Evolutionary conservation across 2,113 vertebrate genomes (phyloP), one percentile per base, ranked within the genome.

Genomic region (Ptilonorhynchus violaceus): DNA sequence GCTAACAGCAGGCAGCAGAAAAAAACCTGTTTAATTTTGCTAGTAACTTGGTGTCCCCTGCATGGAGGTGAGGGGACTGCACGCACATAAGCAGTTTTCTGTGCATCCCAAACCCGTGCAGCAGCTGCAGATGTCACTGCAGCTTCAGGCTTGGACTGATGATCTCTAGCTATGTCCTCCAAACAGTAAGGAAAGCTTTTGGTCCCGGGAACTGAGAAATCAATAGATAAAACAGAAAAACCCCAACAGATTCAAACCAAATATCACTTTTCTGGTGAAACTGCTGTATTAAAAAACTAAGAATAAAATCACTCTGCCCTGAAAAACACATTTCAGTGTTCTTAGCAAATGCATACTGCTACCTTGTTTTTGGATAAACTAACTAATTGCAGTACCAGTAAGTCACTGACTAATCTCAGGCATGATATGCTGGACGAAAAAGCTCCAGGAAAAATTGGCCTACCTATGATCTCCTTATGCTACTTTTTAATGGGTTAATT

Each of bases 81-180:
- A 63, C 0, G 2, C 37, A 46, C 42, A 28, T 10, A 64, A 74
- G 33, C 30, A 70, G 39, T 37, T 59, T 59, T 69, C 66, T 76
- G 62, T 49, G 53, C 11, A 50, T 85, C 35, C 49, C 50, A 59
- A 64, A 27, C 5, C 33, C 1, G 0, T 27, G 50, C 24, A 75
- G 72, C 68, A 93, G 58, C 88, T 95, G 90, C 93, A 94, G 88
- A 90, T 90, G 68, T 86, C 72, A 84, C 81, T 95, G 88, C 47
- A 88, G 85, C 59, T 94, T 88, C 70, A 85, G 86, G 33, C 53
- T 91, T 73, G 44, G 47, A 28, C 49, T 44, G 37, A 52, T 73
- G 58, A 82, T 24, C 50, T 35, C 49, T 70, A 55, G 21, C 79
- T 81, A 21, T 63, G 76, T 58, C 76, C 79, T 87, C 80, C 41